phyloP scores from a whole-genome alignment of 2,888 invertebrate species.

The Apamea epomidion region DNA sequence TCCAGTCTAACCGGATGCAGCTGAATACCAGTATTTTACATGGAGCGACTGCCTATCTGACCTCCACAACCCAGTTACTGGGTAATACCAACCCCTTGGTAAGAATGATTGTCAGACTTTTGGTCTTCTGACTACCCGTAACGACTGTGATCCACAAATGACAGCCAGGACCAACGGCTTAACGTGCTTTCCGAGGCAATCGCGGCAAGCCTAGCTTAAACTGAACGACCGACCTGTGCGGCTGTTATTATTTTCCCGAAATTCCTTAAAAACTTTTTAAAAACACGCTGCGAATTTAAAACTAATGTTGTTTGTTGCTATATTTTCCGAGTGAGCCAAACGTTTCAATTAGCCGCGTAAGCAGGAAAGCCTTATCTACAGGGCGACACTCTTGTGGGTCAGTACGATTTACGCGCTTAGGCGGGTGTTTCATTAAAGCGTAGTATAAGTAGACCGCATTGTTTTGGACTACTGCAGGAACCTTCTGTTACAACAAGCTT shows the following conservation, averaged over 20 bases:
- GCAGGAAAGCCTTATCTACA: conserved; percentile 66
- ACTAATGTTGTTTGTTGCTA: conserved; percentile 18
- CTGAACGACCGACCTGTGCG: too few relatives aligned
- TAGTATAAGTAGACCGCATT: not conserved
- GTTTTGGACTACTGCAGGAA: not conserved
- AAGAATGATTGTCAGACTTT: too few relatives aligned
- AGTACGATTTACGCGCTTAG: conserved; percentile 33
- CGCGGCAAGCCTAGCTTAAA: too few relatives aligned
- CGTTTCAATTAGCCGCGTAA: conserved; percentile 69
- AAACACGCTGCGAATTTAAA: conserved; percentile 6
- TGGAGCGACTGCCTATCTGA: too few relatives aligned
- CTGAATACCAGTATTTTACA: too few relatives aligned
- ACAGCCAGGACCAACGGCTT: too few relatives aligned
- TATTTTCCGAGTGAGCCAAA: conserved; percentile 39
- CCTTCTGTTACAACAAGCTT: not conserved
- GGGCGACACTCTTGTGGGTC: conserved; percentile 57
- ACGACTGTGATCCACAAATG: too few relatives aligned
- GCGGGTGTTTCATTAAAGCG: conserved; percentile 4
- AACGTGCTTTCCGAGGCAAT: too few relatives aligned
- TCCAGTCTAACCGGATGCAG: too few relatives aligned
- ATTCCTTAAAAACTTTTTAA: not conserved
- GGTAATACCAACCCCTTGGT: too few relatives aligned
- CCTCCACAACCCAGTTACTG: too few relatives aligned
- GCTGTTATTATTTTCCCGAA: not conserved
- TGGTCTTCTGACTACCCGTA: too few relatives aligned